Conservation (phyloP, 2,797 vertebrate genomes). For the Cossypha polioptera region DNA sequence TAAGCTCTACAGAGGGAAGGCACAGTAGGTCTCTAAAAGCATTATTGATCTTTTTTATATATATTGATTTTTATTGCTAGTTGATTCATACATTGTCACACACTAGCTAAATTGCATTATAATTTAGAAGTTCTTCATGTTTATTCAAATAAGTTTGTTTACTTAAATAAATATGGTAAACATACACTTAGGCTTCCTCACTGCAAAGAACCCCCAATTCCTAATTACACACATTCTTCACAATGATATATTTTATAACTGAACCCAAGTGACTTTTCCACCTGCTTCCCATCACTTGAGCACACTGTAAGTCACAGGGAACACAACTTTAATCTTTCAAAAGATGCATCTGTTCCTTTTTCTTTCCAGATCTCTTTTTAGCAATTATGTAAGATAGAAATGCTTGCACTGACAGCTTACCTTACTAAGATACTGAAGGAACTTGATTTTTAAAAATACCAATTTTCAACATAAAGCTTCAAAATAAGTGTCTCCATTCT, state of each 20-base stretch:
- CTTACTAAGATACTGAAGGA: constrained; percentile 6
- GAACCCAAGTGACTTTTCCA: background rate
- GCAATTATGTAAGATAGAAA: constrained; percentile 34
- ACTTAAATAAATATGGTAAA: background rate
- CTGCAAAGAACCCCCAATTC: background rate
- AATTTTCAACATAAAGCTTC: background rate
- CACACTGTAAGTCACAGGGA: background rate
- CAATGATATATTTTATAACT: background rate
- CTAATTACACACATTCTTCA: background rate
- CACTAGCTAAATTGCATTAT: background rate
- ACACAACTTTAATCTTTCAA: background rate
- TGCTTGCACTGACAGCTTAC: background rate
- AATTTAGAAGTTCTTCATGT: background rate
- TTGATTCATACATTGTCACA: background rate
- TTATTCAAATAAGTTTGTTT: background rate
- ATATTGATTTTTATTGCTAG: background rate
- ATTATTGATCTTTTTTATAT: background rate
- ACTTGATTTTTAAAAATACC: constrained; percentile 1
- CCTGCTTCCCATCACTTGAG: background rate
- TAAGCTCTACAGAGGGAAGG: background rate
- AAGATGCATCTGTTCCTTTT: background rate
- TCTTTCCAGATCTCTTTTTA: background rate
- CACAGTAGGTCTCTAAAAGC: background rate
- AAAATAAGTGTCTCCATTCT: background rate
- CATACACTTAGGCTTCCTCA: background rate